phyloP scores from a whole-genome alignment of 2,888 invertebrate species.

The Lumbricus terrestris region DNA sequence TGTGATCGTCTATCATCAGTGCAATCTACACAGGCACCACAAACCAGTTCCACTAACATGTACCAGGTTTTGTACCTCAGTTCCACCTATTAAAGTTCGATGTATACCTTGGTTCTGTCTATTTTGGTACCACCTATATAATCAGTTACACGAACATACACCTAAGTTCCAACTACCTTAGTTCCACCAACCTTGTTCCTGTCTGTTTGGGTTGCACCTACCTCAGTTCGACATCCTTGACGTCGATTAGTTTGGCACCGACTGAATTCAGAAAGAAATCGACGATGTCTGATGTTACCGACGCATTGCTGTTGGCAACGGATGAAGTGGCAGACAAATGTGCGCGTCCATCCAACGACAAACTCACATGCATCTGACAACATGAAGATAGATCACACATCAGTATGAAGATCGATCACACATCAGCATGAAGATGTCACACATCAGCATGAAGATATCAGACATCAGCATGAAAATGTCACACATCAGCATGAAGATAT shows the following conservation, averaged over 20 bases:
- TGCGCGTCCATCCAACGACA: slow-evolving; percentile 62
- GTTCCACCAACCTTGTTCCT: not conserved
- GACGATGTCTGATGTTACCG: slow-evolving; percentile 65
- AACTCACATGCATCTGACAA: slow-evolving; percentile 66
- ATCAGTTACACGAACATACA: too few species aligned
- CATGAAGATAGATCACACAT: slow-evolving; percentile 15
- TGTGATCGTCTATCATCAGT: too few species aligned
- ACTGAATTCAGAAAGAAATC: slow-evolving; percentile 69
- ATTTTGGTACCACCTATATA: not conserved
- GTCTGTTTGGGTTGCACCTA: slow-evolving; percentile 50
- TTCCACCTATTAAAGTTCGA: not conserved
- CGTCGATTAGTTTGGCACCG: slow-evolving; percentile 68
- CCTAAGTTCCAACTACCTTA: not conserved
- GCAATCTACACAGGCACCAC: too few species aligned
- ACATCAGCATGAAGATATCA: too few species aligned
- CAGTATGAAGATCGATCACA: not conserved
- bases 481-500: not conserved
- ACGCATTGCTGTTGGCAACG: slow-evolving; percentile 41
- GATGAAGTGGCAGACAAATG: slow-evolving; percentile 39
- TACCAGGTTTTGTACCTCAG: too few species aligned
- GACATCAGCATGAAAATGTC: too few species aligned
- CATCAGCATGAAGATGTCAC: too few species aligned
- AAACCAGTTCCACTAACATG: too few species aligned
- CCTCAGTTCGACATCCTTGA: slow-evolving; percentile 69
- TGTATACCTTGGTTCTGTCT: not conserved